Evolutionary conservation across 2,113 vertebrate genomes (phyloP).

Genomic region (Pterophyllum scalare): DNA sequence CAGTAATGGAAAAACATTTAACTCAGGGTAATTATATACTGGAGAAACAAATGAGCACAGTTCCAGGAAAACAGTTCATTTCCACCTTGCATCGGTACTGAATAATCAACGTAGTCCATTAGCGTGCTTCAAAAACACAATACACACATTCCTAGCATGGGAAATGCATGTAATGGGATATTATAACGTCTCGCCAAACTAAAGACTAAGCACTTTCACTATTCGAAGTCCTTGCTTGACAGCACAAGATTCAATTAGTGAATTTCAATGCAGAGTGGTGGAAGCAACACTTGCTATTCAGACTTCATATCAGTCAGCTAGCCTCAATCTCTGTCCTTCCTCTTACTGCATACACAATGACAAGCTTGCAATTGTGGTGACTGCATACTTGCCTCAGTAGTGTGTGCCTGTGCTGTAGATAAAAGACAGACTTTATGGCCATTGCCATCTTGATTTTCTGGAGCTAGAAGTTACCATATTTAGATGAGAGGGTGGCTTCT

Average conservation of each 20-base stretch:
- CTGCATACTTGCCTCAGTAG: background rate
- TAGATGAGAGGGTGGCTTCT: background rate
- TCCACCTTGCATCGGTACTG: slow-evolving; percentile 34
- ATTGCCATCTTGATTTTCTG: background rate
- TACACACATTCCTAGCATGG: slow-evolving; percentile 22
- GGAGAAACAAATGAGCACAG: slow-evolving; percentile 33
- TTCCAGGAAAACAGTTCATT: slow-evolving; percentile 38
- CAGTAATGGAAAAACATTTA: slow-evolving; percentile 22
- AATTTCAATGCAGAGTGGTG: slow-evolving; percentile 56
- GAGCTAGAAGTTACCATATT: background rate
- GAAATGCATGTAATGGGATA: slow-evolving; percentile 51
- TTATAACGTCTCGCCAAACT: slow-evolving; percentile 52
- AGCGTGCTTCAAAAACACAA: slow-evolving; percentile 23
- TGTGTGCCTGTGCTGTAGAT: background rate
- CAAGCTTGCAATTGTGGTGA: slow-evolving; percentile 50
- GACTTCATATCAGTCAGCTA: slow-evolving; percentile 67
- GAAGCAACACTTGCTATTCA: slow-evolving; percentile 63
- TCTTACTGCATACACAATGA: slow-evolving; percentile 52
- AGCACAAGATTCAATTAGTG: slow-evolving; percentile 63
- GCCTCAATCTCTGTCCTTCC: slow-evolving; percentile 46
- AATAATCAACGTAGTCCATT: slow-evolving; percentile 57
- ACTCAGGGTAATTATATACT: slow-evolving; percentile 22
- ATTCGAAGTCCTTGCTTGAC: slow-evolving; percentile 52
- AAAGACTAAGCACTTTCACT: slow-evolving; percentile 59
- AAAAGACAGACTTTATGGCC: background rate